A percentile compares a stretch with the other conserved stretches of the same genome.
Conservation (phyloP, 2,113 vertebrate genomes). For the Galemys pyrenaicus region DNA sequence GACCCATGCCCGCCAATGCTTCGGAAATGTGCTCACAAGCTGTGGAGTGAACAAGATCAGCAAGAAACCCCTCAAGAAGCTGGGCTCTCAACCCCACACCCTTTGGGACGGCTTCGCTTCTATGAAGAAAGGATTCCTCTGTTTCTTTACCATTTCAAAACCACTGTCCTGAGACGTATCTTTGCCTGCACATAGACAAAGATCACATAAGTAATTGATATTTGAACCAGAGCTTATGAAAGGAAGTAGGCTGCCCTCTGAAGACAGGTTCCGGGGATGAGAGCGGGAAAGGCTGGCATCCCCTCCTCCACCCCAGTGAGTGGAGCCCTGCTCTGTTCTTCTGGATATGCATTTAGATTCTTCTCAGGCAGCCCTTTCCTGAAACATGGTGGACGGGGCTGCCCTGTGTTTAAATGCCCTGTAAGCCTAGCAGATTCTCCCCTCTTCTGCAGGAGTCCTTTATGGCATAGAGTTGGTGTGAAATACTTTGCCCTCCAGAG, state of each 20-base stretch:
- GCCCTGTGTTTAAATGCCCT: not conserved
- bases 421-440: not conserved
- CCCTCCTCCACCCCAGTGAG: no score
- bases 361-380: not conserved
- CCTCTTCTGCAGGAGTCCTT: not conserved
- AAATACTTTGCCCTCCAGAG: slow-evolving; percentile 46
- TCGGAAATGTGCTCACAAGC: not conserved
- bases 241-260: not conserved
- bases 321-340: not conserved
- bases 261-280: not conserved
- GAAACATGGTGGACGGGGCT: not conserved
- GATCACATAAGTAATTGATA: not conserved
- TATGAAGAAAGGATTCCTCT: not conserved
- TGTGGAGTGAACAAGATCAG: accelerated
- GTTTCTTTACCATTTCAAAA: not conserved
- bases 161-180: not conserved
- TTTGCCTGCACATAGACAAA: not conserved
- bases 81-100: not conserved
- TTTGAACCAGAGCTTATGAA: not conserved
- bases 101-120: not conserved
- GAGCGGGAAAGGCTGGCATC: not conserved
- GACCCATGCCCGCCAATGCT: not conserved
- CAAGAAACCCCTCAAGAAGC: not conserved
- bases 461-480: not conserved
- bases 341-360: not conserved